These are phyloP conservation scores for Conops quadrifasciatus DNA, from an alignment of 2,888 invertebrate species.

Conservation along the genomic window DNA sequence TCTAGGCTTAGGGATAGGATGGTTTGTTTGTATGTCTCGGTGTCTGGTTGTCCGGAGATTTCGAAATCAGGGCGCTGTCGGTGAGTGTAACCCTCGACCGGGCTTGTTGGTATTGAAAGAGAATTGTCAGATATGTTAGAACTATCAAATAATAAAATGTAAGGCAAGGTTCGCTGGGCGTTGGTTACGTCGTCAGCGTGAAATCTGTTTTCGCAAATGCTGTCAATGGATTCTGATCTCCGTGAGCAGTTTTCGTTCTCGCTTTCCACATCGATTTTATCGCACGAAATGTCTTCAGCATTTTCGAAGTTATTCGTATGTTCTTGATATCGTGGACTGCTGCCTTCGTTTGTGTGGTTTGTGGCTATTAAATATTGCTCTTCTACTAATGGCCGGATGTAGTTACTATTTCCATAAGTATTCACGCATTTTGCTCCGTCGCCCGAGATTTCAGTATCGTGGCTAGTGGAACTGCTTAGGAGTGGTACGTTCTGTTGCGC, in stretches of 20 bases:
- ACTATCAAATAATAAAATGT: slow-evolving; percentile 57
- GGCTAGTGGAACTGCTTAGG: slow-evolving; percentile 52
- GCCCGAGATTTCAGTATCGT: slow-evolving; percentile 42
- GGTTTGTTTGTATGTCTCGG: slow-evolving; percentile 47
- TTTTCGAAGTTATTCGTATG: slow-evolving; percentile 51
- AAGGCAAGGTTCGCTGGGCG: slow-evolving; percentile 48
- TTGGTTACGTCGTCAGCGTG: slow-evolving; percentile 7
- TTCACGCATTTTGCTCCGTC: slow-evolving; percentile 33
- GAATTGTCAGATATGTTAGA: slow-evolving; percentile 56
- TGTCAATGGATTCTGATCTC: slow-evolving; percentile 63
- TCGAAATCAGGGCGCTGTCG: slow-evolving; percentile 41
- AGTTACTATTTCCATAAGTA: slow-evolving; percentile 42
- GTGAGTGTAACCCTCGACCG: slow-evolving; percentile 47
- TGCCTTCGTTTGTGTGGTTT: slow-evolving; percentile 40
- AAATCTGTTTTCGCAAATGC: slow-evolving; percentile 55
- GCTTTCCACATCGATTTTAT: slow-evolving; percentile 65
- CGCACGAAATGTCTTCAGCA: slow-evolving; percentile 60
- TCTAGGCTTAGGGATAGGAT: slow-evolving; percentile 54
- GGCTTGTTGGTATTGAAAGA: slow-evolving; percentile 53
- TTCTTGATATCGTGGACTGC: slow-evolving; percentile 41
- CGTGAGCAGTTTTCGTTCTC: slow-evolving; percentile 63
- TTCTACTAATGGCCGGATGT: slow-evolving; percentile 27
- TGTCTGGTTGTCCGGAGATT: slow-evolving; percentile 34
- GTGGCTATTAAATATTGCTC: slow-evolving; percentile 42
- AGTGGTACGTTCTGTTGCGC: slow-evolving; percentile 55